These are phyloP conservation scores for Huso huso DNA, from an alignment of 2,797 vertebrate species.

Conservation along the genomic window DNA sequence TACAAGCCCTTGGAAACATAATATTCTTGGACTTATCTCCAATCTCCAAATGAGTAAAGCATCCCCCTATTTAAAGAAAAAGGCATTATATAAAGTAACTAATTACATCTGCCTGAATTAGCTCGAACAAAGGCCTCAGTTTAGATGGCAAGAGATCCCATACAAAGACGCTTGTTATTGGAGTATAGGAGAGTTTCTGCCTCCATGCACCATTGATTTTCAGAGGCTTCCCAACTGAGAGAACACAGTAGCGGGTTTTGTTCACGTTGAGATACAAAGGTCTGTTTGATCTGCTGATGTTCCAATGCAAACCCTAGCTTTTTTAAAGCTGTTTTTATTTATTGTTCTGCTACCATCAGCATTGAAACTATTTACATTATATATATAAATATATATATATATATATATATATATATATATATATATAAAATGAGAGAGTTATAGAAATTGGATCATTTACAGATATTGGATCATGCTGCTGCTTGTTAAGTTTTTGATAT, in stretches of 20 bases:
- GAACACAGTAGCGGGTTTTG: slow-evolving; percentile 43
- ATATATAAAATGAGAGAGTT: too few species aligned
- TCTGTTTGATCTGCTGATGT: slow-evolving; percentile 36
- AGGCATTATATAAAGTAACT: slow-evolving; percentile 50
- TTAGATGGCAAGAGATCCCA: slow-evolving; percentile 44
- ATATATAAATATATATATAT: too few species aligned
- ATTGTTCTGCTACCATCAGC: too few species aligned
- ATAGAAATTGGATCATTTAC: too few species aligned
- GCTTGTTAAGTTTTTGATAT: too few species aligned
- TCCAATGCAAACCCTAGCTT: slow-evolving; percentile 16
- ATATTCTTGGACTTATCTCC: slow-evolving; percentile 53
- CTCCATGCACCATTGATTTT: slow-evolving; percentile 26
- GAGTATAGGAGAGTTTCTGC: slow-evolving; percentile 17
- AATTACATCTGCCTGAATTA: slow-evolving; percentile 61
- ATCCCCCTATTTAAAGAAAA: slow-evolving; percentile 34
- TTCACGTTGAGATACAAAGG: slow-evolving; percentile 27
- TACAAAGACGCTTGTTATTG: slow-evolving; percentile 23
- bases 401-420: too few species aligned
- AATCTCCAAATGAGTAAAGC: slow-evolving; percentile 62
- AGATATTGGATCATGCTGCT: too few species aligned
- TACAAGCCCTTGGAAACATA: slow-evolving; percentile 38
- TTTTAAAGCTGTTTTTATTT: too few species aligned
- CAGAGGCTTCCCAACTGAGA: slow-evolving; percentile 16
- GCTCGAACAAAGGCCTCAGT: slow-evolving; percentile 43
- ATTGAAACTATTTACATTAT: too few species aligned